Evolutionary conservation across 2,113 vertebrate genomes (phyloP), one percentile per base, ranked within the genome.

Genomic region (Siphamia tubifer): DNA sequence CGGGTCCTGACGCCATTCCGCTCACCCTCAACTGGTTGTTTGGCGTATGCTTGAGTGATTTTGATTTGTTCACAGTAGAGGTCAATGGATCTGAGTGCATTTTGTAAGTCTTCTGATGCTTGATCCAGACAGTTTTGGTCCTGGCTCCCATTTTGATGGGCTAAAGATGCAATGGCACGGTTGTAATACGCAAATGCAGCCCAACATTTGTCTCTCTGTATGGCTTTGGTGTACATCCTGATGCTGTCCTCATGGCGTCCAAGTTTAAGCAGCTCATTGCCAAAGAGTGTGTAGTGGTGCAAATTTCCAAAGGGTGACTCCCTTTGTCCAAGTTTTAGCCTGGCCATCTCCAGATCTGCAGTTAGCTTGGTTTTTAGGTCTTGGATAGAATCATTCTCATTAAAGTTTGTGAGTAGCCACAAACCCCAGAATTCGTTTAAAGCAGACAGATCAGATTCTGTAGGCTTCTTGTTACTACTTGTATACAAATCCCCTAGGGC

Each of bases 341-440:
- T 61, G 23, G 82, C 78, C 44, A 1, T 13, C 0, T 8, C 0
- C 48, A 90, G 48, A 13, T 76, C 82, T 44, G 0, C 0, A 0
- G 11, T 9, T 15, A 91, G 34, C 25, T 38, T 60, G 0, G 1
- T 1, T 67, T 62, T 62, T n/a, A 82, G 3, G 5, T 13, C 35
- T 2, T 9, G 2, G 1, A 15, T 47, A 1, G 74, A 9, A 0
- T 68, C 49, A 1, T 75, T 61, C 8, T 48, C 53, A 30, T 23
- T 52, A 23, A 55, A 68, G 3, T 52, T 52, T 12, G 56, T 85
- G 15, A 88, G 77, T 1, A 87, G 81, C 89, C 89, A 91, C 53
- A 88, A 42, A 13, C 78, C 84, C 89, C 88, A 91, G 39, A 74
- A 84, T n/a, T 90, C 88, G 69, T 89, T 84, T 38, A 91, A 62